Evolutionary conservation across 2,888 invertebrate genomes (phyloP), one percentile per base, ranked within the genome.

Genomic region (Onchidella celtica): DNA sequence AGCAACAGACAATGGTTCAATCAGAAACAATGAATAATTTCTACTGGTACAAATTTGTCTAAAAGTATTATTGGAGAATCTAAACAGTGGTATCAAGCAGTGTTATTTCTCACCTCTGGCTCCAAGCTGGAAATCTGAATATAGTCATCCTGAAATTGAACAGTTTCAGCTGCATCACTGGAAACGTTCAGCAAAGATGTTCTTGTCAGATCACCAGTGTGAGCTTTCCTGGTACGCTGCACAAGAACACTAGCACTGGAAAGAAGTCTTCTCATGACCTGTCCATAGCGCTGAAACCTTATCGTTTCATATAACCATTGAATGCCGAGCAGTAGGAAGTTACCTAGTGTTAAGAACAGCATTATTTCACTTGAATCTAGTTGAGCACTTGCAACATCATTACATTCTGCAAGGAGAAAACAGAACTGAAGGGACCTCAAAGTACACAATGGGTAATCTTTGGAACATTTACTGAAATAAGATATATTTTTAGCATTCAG

Each of bases 181-280:
- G 47, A 32, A 38, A 29, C 1, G 61, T 38, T 24, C 65, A 81
- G 40, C 77, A 80, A 17, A 65, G 47, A 73, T 69, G 55, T 24
- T 63, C 57, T 21, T 36, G 29, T 36, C 24, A 68, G 40, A 40
- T 61, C 69, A 38, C 73, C 72, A n/a, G 57, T 55, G 3, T 73
- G 61, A 24, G 72, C 34, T 0, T 6, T 24, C 55, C 57, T 74
- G 27, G 73, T 66, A 32, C 73, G 80, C 65, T 86, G 84, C 29
- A 85, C 83, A 47, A 85, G 32, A 3, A 86, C 65, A 66, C 84
- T 82, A 47, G 83, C 82, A 47, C 63, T 72, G 47, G 76, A 78
- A 14, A 86, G 63, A 9, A 87, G 85, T 40, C 86, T 79, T 61
- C 82, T 77, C 65, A 89, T 81, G 29, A 69, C 72, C 17, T 77